Base-by-base conservation (phyloP, 2,888 invertebrate genomes). In the Parapristionchus giblindavisi region DNA sequence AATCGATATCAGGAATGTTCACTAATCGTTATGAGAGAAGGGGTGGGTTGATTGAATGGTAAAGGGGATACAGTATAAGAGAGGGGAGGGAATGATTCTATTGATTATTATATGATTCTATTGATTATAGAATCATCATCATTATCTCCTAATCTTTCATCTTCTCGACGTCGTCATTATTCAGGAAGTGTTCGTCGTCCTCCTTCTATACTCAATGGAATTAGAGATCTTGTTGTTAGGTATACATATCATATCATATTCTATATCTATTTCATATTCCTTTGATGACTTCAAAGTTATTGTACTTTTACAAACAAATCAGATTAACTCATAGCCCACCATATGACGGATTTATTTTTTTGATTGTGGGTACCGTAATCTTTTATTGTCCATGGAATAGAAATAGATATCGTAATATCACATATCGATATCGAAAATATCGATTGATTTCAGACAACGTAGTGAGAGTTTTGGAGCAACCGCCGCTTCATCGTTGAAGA, bases 391-490 rank as follows among this genome's bases (percentile, higher is more conserved):
- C n/a, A n/a, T n/a, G n/a, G n/a, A n/a, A n/a, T n/a, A n/a, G n/a
- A n/a, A n/a, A n/a, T n/a, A n/a, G n/a, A n/a, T n/a, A n/a, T n/a
- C n/a, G n/a, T n/a, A n/a, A n/a, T n/a, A n/a, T n/a, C n/a, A n/a
- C n/a, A n/a, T n/a, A n/a, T n/a, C n/a, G n/a, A n/a, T n/a, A n/a
- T n/a, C n/a, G n/a, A n/a, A n/a, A n/a, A n/a, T n/a, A n/a, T n/a
- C n/a, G n/a, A n/a, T n/a, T 2, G 21, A 1, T 40, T 56, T 34
- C 56, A 71, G 71, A 32, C 71, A 34, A 24, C 14, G 71, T 56
- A 71, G 71, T 38, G 71, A 71, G 56, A 71, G 71, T 71, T 71
- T 71, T 40, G 71, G 71, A n/a, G 56, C 71, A 32, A 27, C n/a
- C 34, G 54, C 36, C 32, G 70, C 24, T 24, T 48, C 43, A 52